Conservation (phyloP, 2,888 invertebrate species). For the Bursaphelenchus okinawaensis region DNA sequence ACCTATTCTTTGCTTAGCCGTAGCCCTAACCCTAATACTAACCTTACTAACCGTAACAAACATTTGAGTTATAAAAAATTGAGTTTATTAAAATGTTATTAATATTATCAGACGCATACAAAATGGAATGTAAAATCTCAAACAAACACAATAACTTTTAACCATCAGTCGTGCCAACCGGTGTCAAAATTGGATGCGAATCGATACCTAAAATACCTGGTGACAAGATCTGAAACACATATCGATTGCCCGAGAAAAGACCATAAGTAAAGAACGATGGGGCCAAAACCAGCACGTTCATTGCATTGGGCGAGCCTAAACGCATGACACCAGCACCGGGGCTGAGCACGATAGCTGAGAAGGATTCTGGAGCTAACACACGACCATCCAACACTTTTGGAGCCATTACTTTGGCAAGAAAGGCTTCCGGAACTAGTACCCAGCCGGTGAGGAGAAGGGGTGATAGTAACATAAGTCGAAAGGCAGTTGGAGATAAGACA, state of each 20-base stretch:
- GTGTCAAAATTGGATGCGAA: constrained; percentile 1
- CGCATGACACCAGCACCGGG: constrained; percentile 7
- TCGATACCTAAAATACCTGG: constrained; percentile 12
- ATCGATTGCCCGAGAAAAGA: constrained; percentile 6
- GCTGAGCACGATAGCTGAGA: not conserved
- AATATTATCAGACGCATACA: no score
- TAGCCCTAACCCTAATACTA: no score
- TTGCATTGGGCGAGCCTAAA: constrained; percentile 5
- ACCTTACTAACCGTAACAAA: no score
- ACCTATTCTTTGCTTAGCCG: no score
- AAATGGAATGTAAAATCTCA: no score
- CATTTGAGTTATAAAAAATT: no score
- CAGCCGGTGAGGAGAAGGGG: constrained; percentile 48
- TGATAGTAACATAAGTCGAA: constrained; percentile 39
- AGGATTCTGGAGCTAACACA: constrained; percentile 5
- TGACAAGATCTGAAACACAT: constrained; percentile 8
- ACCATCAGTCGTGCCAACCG: no score
- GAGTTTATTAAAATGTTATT: no score
- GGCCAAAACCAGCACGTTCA: constrained; percentile 6
- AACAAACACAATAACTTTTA: no score
- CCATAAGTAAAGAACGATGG: constrained; percentile 11
- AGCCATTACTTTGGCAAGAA: constrained; percentile 24
- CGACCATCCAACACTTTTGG: constrained; percentile 21
- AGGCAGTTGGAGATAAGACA: constrained; percentile 47
- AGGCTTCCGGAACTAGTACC: constrained; percentile 49